Conservation (phyloP, 2,888 invertebrate species). For the Helobdella robusta region DNA sequence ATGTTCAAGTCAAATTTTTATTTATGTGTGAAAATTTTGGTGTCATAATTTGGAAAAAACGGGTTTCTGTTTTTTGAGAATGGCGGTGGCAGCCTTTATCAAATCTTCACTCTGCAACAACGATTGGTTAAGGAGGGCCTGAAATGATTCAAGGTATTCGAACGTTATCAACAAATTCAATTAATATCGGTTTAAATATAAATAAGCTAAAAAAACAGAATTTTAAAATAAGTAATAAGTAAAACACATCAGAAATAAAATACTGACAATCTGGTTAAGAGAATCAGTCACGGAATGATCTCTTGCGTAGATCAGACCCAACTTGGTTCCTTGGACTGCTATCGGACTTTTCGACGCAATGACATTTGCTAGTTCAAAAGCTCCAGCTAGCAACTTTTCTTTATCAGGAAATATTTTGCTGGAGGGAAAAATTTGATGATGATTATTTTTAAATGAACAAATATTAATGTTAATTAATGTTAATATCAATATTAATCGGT, state of each 20-base stretch:
- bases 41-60: slow-evolving; percentile 64
- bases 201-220: neutral
- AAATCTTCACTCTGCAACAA: slow-evolving; percentile 81
- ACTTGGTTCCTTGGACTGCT: slow-evolving; percentile 83
- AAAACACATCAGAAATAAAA: neutral
- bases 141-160: slow-evolving; percentile 35
- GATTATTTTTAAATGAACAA: slow-evolving; percentile 36
- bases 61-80: slow-evolving; percentile 54
- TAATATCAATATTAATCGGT: neutral
- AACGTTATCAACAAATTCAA: neutral
- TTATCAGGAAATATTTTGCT: slow-evolving; percentile 51
- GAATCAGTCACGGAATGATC: slow-evolving; percentile 63
- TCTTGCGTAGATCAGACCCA: slow-evolving; percentile 70
- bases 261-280: slow-evolving; percentile 31
- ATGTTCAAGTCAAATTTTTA: too few relatives aligned
- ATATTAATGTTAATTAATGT: neutral
- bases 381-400: slow-evolving; percentile 63
- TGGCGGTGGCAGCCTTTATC: slow-evolving; percentile 66
- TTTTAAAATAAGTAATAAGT: neutral
- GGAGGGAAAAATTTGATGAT: neutral
- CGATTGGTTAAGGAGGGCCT: slow-evolving; percentile 72
- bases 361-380: slow-evolving; percentile 63
- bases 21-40: too few relatives aligned
- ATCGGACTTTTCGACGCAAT: slow-evolving; percentile 86
- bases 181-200: slow-evolving; percentile 1